A percentile compares a stretch with the other conserved stretches of the same genome.
Evolutionary conservation across 2,888 invertebrate species (phyloP).

Genomic region (Platycheirus albimanus): DNA sequence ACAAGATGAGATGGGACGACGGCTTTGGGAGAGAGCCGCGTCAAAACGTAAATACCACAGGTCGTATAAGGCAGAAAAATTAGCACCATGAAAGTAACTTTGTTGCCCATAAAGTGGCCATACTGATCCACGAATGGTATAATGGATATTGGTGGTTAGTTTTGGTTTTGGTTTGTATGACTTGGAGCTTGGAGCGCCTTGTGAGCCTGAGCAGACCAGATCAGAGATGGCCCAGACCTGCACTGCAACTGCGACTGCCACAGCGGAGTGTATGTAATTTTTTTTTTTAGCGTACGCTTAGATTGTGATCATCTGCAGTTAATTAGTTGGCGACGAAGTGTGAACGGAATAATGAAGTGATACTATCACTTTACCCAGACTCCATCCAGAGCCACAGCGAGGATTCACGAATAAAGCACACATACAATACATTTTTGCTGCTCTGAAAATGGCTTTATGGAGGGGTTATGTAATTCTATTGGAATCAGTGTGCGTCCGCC

Average conservation of each 20-base stretch:
- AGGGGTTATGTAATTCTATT: slow-evolving; percentile 46
- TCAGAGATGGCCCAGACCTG: not conserved
- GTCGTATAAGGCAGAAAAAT: slow-evolving; percentile 73
- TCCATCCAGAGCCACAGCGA: not conserved
- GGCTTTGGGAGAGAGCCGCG: slow-evolving; percentile 40
- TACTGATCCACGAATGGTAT: slow-evolving; percentile 61
- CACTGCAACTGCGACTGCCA: no score
- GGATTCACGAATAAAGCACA: slow-evolving; percentile 41
- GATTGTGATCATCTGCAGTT: slow-evolving; percentile 71
- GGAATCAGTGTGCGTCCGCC: slow-evolving; percentile 5
- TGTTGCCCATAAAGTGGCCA: slow-evolving; percentile 55
- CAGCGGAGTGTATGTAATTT: slow-evolving; percentile 9
- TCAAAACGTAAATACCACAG: slow-evolving; percentile 71
- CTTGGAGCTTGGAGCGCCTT: slow-evolving; percentile 48
- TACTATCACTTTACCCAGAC: slow-evolving; percentile 65
- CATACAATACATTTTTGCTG: slow-evolving; percentile 18
- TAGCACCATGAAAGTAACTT: slow-evolving; percentile 72
- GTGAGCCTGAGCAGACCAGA: slow-evolving; percentile 34
- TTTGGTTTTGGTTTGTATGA: no score
- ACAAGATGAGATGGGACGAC: not conserved
- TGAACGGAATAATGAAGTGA: slow-evolving; percentile 73
- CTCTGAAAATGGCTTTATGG: slow-evolving; percentile 31
- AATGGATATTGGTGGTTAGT: slow-evolving; percentile 57
- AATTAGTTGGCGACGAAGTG: slow-evolving; percentile 73
- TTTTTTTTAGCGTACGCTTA: slow-evolving; percentile 28